Conservation (phyloP, 2,797 vertebrate genomes). For the Chiloscyllium punctatum region DNA sequence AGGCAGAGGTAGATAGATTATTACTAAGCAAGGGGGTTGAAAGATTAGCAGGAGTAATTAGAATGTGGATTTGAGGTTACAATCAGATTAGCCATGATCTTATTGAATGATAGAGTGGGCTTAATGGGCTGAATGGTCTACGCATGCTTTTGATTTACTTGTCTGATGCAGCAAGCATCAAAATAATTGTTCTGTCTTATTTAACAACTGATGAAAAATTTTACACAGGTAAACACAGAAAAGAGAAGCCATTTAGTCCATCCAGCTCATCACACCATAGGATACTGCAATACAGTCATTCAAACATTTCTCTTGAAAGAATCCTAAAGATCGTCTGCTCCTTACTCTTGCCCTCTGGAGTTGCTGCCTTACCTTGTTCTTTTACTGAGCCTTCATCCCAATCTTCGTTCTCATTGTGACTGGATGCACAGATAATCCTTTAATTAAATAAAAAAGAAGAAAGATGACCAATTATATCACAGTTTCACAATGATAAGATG, state of each 20-base stretch:
- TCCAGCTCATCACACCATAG: not conserved
- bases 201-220: not conserved
- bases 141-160: not conserved
- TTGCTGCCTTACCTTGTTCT: not conserved
- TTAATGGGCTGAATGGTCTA: not conserved
- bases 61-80: too few species aligned
- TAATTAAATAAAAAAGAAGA: not conserved
- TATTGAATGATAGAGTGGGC: too few species aligned
- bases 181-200: not conserved
- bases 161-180: not conserved
- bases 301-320: not conserved
- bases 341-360: not conserved
- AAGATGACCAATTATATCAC: too few species aligned
- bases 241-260: not conserved
- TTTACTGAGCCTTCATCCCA: not conserved
- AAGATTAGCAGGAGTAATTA: too few species aligned
- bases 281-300: not conserved
- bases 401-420: not conserved
- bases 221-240: not conserved
- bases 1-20: too few species aligned
- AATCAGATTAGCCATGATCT: too few species aligned
- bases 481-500: too few species aligned
- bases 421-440: not conserved
- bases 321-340: not conserved
- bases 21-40: too few species aligned